Evolutionary conservation across 1,140 invertebrate species (phyloP).

Genomic region (Odontomachus brunneus): DNA sequence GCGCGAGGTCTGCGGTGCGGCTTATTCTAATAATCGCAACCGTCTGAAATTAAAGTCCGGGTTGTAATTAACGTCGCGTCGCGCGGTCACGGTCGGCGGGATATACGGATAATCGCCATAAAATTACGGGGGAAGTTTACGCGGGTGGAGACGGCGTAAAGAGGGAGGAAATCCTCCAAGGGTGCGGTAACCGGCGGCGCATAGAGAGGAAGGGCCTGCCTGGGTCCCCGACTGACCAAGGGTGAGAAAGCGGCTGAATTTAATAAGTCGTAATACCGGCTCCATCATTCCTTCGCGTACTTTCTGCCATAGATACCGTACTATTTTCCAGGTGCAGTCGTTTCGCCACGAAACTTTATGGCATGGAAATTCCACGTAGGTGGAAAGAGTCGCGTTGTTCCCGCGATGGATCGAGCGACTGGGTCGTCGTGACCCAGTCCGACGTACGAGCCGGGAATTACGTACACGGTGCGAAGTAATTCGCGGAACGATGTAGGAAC

Average conservation of each 20-base stretch:
- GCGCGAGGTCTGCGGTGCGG: slow-evolving; percentile 40
- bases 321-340: background rate
- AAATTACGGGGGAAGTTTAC: slow-evolving; percentile 68
- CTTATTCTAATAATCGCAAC: slow-evolving; percentile 72
- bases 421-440: slow-evolving; percentile 35
- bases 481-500: slow-evolving; percentile 40
- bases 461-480: slow-evolving; percentile 34
- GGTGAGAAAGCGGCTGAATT: slow-evolving; percentile 39
- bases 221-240: slow-evolving; percentile 8
- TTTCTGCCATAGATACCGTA: slow-evolving; percentile 2
- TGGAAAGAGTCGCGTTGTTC: slow-evolving; percentile 1
- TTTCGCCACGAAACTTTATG: slow-evolving; percentile 33
- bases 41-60: slow-evolving; percentile 71
- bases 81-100: slow-evolving; percentile 33
- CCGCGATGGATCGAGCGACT: background rate
- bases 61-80: slow-evolving; percentile 72
- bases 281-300: slow-evolving; percentile 29
- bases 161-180: background rate
- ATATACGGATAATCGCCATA: slow-evolving; percentile 70
- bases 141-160: background rate
- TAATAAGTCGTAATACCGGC: slow-evolving; percentile 67
- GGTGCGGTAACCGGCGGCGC: background rate
- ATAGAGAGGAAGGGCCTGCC: background rate
- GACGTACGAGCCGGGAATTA: slow-evolving; percentile 40
- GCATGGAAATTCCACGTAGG: slow-evolving; percentile 45